A percentile compares a stretch with the other conserved stretches of the same genome.
These are phyloP conservation scores for Drosophila kepulauana DNA, from an alignment of 1,140 invertebrate genomes.

Conservation along the genomic window DNA sequence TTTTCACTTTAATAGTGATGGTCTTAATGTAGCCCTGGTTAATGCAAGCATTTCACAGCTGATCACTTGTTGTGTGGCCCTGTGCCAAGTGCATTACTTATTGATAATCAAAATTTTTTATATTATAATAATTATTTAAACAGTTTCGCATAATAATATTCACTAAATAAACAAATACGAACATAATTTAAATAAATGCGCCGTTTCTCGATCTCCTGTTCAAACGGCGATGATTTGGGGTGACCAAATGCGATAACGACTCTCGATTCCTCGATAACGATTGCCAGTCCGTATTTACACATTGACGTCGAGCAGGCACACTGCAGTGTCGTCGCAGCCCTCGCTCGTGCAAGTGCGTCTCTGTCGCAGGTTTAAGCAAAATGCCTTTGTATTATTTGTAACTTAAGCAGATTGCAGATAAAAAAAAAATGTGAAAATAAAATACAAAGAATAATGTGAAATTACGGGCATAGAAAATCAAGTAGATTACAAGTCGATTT, in stretches of 20 bases:
- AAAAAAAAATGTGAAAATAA: slow-evolving; percentile 6
- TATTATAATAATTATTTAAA: too few species aligned
- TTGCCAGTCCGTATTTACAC: slow-evolving; percentile 10
- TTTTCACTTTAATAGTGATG: not conserved
- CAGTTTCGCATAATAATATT: too few species aligned
- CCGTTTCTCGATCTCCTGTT: not conserved
- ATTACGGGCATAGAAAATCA: slow-evolving; percentile 3
- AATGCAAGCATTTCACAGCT: not conserved
- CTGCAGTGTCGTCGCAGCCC: slow-evolving; percentile 49
- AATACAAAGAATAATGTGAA: slow-evolving; percentile 42
- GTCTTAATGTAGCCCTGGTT: not conserved
- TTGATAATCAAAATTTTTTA: not conserved
- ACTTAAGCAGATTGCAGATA: slow-evolving; percentile 26
- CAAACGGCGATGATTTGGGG: not conserved
- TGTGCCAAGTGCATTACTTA: not conserved
- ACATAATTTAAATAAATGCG: too few species aligned
- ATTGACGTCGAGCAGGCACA: slow-evolving; percentile 12
- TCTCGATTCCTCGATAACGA: not conserved
- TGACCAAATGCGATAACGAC: not conserved
- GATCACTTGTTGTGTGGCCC: not conserved
- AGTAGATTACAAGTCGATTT: slow-evolving; percentile 6
- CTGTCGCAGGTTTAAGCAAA: slow-evolving; percentile 43
- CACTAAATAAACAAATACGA: too few species aligned
- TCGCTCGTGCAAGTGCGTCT: slow-evolving; percentile 47
- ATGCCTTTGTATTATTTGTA: slow-evolving; percentile 59